Percentiles rank a stretch among this genome's conserved stretches.
These are phyloP conservation scores for Petrocephalus zakoni DNA, from an alignment of 2,113 vertebrate genomes.

Conservation along the genomic window DNA sequence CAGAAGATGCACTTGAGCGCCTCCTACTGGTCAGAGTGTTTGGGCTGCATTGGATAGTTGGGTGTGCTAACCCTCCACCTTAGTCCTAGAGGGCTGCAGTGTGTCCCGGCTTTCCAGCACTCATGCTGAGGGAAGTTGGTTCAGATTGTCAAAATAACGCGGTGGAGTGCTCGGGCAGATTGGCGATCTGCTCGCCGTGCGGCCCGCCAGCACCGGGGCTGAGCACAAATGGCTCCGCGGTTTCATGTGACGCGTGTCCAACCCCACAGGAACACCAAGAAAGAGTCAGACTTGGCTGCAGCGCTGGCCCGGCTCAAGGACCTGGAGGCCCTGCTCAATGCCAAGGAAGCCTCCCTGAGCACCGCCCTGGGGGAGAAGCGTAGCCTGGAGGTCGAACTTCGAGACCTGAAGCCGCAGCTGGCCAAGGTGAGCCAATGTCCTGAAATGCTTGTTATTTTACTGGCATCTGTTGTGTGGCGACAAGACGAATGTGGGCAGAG, in stretches of 20 bases:
- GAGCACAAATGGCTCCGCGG: neutral
- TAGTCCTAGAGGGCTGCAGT: neutral
- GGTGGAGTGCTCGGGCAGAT: neutral
- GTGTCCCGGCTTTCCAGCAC: neutral
- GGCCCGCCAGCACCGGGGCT: neutral
- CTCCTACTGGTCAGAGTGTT: neutral
- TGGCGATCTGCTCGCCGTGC: neutral
- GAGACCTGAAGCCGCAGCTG: conserved; percentile 74
- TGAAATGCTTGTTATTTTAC: neutral
- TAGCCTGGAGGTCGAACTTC: conserved; percentile 70
- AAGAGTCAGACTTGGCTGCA: conserved; percentile 70
- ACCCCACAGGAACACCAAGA: conserved; percentile 74
- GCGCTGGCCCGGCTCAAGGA: conserved; percentile 80
- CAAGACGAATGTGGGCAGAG: neutral
- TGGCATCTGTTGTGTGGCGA: neutral
- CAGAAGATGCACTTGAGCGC: neutral
- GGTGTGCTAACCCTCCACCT: neutral
- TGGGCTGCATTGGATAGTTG: neutral
- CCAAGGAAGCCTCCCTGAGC: conserved; percentile 77
- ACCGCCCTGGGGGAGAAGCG: conserved; percentile 82
- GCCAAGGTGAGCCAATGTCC: conserved; percentile 66
- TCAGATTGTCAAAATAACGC: neutral
- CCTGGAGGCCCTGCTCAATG: conserved; percentile 82
- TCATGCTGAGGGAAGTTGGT: neutral
- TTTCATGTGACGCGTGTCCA: neutral